Base-by-base conservation (phyloP, 1,140 invertebrate genomes). In the Bombus turneri region DNA sequence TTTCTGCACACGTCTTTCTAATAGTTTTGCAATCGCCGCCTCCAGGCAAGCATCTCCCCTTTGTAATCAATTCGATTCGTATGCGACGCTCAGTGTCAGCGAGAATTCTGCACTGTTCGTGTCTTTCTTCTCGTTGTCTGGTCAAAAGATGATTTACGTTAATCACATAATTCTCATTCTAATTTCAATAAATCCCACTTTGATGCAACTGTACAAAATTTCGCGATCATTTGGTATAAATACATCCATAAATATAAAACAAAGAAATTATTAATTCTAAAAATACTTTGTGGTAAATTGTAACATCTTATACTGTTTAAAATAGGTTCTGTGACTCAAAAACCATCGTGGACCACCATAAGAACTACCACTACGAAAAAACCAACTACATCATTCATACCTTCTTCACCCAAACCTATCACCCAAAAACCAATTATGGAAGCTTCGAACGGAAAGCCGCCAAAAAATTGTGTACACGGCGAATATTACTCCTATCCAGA, bases 401-500 rank as follows among this genome's bases (percentile, higher is more conserved):
- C 71, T n/a, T 84, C 73, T 5, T 68, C 88, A 1, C 41, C 84
- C 2, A 81, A 37, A 41, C 39, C 76, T 18, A 81, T 78, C 9
- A 90, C 81, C 1, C 43, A 47, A 10, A 90, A 77, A 73, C 90
- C 92, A 3, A 79, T 83, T 8, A 12, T 66, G 1, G 72, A 78
- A 10, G n/a, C 3, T 12, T 47, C 86, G 0, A 77, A 75, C 13
- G 53, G 84, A 6, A 91, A 83, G 31, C 88, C 93, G 0, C 81
- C 85, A 37, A 93, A 93, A 69, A 87, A 92, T 28, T 96, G 95
- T 89, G 91, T 93, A 34, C 95, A 96, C 77, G 96, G 96, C 1
- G 93, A 95, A 47, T 96, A 96, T 86, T 96, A 96, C 71, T 86
- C 93, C 0, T 94, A 95, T 87, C 93, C 95, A 3, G 91, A 95